These are phyloP conservation scores for Cichlasoma orientale DNA, from an alignment of 2,797 vertebrate genomes.

Conservation along the genomic window DNA sequence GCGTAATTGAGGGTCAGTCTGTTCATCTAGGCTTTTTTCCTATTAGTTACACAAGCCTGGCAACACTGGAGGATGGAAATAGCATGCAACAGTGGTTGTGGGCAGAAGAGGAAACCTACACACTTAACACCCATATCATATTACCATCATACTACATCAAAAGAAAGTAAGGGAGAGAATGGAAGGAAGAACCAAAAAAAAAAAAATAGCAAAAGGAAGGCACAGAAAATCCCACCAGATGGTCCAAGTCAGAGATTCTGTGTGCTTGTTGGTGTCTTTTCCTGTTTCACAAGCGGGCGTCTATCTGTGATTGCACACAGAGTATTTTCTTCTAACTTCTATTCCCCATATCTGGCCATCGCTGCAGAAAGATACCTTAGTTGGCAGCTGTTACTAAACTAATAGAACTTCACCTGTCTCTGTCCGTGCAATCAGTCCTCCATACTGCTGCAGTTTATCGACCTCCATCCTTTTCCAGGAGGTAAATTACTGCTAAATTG, in stretches of 20 bases:
- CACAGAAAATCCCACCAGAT: conserved; percentile 37
- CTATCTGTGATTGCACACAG: conserved; percentile 19
- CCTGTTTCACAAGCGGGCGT: neutral
- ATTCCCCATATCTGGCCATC: conserved; percentile 4
- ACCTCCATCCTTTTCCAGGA: conserved; percentile 22
- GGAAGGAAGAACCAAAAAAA: neutral
- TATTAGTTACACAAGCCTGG: conserved; percentile 30
- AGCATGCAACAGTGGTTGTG: conserved; percentile 15
- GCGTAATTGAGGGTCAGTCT: conserved; percentile 32
- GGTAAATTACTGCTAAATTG: conserved; percentile 19
- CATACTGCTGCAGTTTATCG: conserved; percentile 25
- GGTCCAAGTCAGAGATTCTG: conserved; percentile 9
- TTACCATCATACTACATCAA: conserved; percentile 19
- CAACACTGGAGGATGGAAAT: conserved; percentile 29
- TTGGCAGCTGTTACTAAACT: conserved; percentile 19
- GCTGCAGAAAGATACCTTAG: neutral
- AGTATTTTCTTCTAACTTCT: conserved; percentile 15
- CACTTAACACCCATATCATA: conserved; percentile 35
- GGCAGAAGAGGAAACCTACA: conserved; percentile 54
- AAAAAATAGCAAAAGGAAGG: neutral
- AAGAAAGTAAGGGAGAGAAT: conserved; percentile 1
- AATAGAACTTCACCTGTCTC: conserved; percentile 13
- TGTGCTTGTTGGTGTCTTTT: conserved; percentile 7
- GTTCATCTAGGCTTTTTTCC: neutral
- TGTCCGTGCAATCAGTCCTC: neutral